Conservation (phyloP, 2,888 invertebrate genomes). For the Rhingia rostrata region DNA sequence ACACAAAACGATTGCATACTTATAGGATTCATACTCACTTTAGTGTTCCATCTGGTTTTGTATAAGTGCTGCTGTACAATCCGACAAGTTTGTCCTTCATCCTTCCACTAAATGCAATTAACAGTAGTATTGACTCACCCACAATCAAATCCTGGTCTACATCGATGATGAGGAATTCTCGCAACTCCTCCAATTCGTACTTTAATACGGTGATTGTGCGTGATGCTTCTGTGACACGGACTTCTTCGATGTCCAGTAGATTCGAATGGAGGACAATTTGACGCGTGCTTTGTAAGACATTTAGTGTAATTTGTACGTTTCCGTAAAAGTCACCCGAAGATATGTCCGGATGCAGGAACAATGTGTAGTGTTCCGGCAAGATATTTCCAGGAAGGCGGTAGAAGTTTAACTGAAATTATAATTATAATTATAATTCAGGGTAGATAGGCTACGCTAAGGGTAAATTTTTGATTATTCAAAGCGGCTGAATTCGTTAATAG, state of each 20-base stretch:
- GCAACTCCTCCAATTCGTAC: conserved; percentile 73
- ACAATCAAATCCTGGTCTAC: conserved; percentile 76
- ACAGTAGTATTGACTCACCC: conserved; percentile 83
- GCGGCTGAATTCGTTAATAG: too few species aligned
- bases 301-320: conserved; percentile 83
- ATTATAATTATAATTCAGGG: too few species aligned
- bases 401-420: conserved; percentile 19
- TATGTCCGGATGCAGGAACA: conserved; percentile 87
- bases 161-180: conserved; percentile 78
- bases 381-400: conserved; percentile 85
- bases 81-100: conserved; percentile 88
- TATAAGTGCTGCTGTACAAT: conserved; percentile 88
- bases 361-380: conserved; percentile 86
- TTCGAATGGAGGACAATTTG: conserved; percentile 86
- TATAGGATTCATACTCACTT: conserved; percentile 82
- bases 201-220: background rate
- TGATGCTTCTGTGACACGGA: conserved; percentile 59
- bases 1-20: conserved; percentile 57
- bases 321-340: conserved; percentile 85
- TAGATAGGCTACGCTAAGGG: too few species aligned
- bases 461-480: too few species aligned
- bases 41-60: conserved; percentile 79
- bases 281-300: conserved; percentile 82
- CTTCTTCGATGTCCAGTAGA: conserved; percentile 82
- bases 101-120: conserved; percentile 86